Base-by-base conservation (phyloP, 1,140 invertebrate genomes). In the Nephotettix cincticeps region DNA sequence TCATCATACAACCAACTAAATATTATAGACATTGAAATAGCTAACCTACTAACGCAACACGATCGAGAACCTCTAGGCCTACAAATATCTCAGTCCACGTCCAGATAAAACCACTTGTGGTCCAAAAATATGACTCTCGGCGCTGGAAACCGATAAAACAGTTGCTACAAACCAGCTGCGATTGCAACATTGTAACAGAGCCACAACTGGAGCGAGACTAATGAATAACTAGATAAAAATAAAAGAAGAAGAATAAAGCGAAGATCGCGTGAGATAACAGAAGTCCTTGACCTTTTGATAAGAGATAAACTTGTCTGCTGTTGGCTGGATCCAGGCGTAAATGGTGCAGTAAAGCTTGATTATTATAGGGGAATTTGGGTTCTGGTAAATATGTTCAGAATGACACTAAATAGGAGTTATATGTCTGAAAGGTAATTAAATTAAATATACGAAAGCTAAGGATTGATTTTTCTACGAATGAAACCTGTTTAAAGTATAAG, bases 191-290 rank as follows among this genome's bases (percentile, higher is more conserved):
- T 17, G 17, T 19, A 51, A 4, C 4, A 19, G 14, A 51, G 21
- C 21, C 3, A 21, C 14, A 4, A 21, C 6, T 51, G 19, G 19
- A 21, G 21, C 47, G 47, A 4, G 14, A 51, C 19, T n/a, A n/a
- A n/a, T n/a, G n/a, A n/a, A n/a, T 4, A 51, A 51, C 21, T 9
- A 51, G 21, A 21, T 19, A 17, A 51, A 17, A 51, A n/a, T 51
- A n/a, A 51, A 21, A 4, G n/a, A 51, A 51, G 21, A 51, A 19
- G 14, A 51, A 40, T 9, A 6, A 17, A 40, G 21, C 4, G 47
- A 51, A 51, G 47, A 51, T 51, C n/a, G 47, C 47, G 47, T 51
- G 4, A 51, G 47, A 51, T 51, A 51, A 51, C 14, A 51, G 4
- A 19, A 4, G n/a, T 11, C 14, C 47, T 51, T 51, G 47, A 51